Evolutionary conservation across 2,113 vertebrate genomes (phyloP).

Genomic region (Nanorana parkeri): DNA sequence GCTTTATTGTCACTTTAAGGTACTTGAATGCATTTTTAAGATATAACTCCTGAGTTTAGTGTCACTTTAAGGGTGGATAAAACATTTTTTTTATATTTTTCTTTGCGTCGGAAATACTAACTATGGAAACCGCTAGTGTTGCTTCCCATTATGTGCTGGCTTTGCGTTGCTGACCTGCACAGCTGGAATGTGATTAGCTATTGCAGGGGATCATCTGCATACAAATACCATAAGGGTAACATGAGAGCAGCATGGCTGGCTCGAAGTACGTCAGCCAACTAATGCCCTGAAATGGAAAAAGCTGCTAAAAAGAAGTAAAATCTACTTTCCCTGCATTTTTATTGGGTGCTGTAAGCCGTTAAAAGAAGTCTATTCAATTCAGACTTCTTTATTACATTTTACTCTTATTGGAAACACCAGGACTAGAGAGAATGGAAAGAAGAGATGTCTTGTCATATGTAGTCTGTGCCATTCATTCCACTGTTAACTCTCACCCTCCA

Average conservation of each 20-base stretch:
- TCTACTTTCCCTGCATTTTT: slow-evolving; percentile 40
- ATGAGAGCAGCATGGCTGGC: slow-evolving; percentile 32
- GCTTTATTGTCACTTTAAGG: no score
- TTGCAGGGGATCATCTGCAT: no score
- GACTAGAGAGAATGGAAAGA: neutral
- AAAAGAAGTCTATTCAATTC: neutral
- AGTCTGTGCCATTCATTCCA: neutral
- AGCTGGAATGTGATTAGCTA: no score
- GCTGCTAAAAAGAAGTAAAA: slow-evolving; percentile 30
- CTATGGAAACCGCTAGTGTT: no score
- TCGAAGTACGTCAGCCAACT: slow-evolving; percentile 40
- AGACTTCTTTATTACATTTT: slow-evolving; percentile 18
- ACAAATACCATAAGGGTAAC: slow-evolving; percentile 24
- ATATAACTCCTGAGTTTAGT: no score
- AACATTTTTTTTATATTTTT: no score
- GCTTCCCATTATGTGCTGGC: no score
- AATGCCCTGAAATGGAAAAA: slow-evolving; percentile 43
- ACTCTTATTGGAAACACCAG: neutral
- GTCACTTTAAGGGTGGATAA: no score
- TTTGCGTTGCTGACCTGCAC: no score
- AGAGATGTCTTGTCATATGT: neutral
- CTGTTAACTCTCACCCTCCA: neutral
- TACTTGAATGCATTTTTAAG: no score
- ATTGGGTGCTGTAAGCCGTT: slow-evolving; percentile 21
- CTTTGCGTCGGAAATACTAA: no score